Evolutionary conservation across 1,140 invertebrate species (phyloP), one percentile per base, ranked within the genome.

Genomic region (Drosophila insularis): DNA sequence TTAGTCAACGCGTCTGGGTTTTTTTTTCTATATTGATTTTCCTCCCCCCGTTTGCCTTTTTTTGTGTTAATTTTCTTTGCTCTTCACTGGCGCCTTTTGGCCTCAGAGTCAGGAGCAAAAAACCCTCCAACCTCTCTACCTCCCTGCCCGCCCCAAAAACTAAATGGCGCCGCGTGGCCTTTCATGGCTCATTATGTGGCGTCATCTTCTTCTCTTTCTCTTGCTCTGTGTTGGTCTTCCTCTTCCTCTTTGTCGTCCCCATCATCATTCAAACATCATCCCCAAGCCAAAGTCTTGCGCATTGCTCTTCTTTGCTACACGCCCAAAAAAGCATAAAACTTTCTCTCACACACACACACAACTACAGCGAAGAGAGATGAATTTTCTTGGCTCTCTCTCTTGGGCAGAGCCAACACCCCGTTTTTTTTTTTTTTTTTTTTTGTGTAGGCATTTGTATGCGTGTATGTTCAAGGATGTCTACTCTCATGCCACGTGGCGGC

Each of bases 391-490:
- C 19, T 39, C 50, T 62, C 60, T 59, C 5, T 43, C 40, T 19
- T 17, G 8, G 7, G 54, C 19, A 8, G 59, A 80, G 65, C 67
- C 69, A 86, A 81, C 74, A 81, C 74, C 81, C 78, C 70, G 54
- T 67, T 39, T 54, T 63, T n/a, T n/a, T n/a, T n/a, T n/a, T n/a
- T n/a, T n/a, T n/a, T 61, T 73, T 27, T 27, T 27, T 6, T 54
- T 73, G 17, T 63, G 59, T 55, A 39, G 21, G 59, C 59, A 43
- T 69, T 69, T 62, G 46, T 14, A 50, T 70, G 43, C 68, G 50
- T 59, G 54, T 59, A 17, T 68, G 66, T 78, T 85, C 81, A 85
- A 85, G 81, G 81, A 85, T 85, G 81, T 85, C 81, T 85, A 78
- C 69, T 70, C 74, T 65, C 69, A 68, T 75, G 77, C 81, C 78